Conservation (phyloP, 2,797 vertebrate species). For the Danio aesculapii region DNA sequence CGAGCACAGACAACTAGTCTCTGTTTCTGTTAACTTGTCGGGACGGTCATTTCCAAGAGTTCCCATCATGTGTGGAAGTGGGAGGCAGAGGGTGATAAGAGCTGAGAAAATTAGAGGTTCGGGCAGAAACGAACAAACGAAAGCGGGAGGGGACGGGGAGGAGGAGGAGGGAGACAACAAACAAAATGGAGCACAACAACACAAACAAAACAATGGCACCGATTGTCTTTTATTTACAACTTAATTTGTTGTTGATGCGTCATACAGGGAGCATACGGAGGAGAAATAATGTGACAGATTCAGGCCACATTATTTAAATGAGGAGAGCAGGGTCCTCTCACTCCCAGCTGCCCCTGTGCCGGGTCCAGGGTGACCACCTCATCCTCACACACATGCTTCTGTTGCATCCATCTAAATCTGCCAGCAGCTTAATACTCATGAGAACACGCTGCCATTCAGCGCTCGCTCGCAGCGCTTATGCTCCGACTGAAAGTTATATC, state of each 20-base stretch:
- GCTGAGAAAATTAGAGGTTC: constrained; percentile 37
- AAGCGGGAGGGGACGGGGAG: constrained; percentile 18
- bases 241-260: constrained; percentile 93
- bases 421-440: constrained; percentile 39
- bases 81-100: constrained; percentile 32
- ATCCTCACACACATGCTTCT: constrained; percentile 49
- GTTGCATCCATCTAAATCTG: constrained; percentile 38
- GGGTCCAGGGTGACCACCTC: constrained; percentile 84
- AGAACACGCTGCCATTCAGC: constrained; percentile 8
- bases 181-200: constrained; percentile 71
- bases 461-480: neutral
- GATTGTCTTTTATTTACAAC: constrained; percentile 89
- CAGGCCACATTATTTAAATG: constrained; percentile 99
- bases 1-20: constrained; percentile 22
- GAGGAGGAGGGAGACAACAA: constrained; percentile 59
- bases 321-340: constrained; percentile 88
- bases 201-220: constrained; percentile 88
- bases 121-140: constrained; percentile 38
- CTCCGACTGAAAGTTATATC: neutral
- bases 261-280: constrained; percentile 95
- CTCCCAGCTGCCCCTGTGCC: constrained; percentile 92
- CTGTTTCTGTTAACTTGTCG: constrained; percentile 20
- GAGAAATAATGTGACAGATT: constrained; percentile 94
- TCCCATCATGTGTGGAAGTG: constrained; percentile 20
- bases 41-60: constrained; percentile 25